Base-by-base conservation (phyloP, 2,888 invertebrate genomes). In the Nemotelus nigrinus region DNA sequence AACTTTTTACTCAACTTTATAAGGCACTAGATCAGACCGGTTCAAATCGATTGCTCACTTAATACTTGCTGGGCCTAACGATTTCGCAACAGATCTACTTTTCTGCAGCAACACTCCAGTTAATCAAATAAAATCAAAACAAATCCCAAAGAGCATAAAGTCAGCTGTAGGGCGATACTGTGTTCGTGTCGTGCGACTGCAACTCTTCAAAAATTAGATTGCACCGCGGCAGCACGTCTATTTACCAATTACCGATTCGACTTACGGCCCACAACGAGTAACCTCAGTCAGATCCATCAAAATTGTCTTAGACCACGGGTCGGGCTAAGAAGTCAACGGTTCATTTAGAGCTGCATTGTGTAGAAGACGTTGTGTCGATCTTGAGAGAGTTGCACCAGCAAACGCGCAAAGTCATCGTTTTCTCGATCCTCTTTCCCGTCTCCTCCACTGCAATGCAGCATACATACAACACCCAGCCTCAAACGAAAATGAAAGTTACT, bases 401-500 rank as follows among this genome's bases (percentile, higher is more conserved):
- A 39, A 60, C 41, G 60, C 48, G 47, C 8, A 2, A 67, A 7
- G 67, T 48, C 67, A n/a, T 48, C 48, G 43, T 63, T 63, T 5
- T 63, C 41, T 25, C 44, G n/a, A 4, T 43, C 6, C 48, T 47
- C 55, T 7, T 55, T 70, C 53, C 44, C 50, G 70, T n/a, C 44
- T 25, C n/a, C 8, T 70, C 43, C 25, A 8, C 39, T 25, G 25
- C 25, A 25, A 25, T 60, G 60, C 39, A 7, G 60, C 60, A 7
- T 7, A 43, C 39, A 7, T 60, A 3, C 25, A 60, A 60, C 25
- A 2, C 60, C 7, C 60, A 4, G 41, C 4, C 41, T 10, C 41
- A 6, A 25, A 70, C 3, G 70, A 70, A 70, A 70, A 53, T 47
- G 70, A 70, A 70, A 70, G 70, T 70, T 53, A 41, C 7, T 70